Conservation (phyloP, 1,140 invertebrate species). For the Brachionus calyciflorus region DNA sequence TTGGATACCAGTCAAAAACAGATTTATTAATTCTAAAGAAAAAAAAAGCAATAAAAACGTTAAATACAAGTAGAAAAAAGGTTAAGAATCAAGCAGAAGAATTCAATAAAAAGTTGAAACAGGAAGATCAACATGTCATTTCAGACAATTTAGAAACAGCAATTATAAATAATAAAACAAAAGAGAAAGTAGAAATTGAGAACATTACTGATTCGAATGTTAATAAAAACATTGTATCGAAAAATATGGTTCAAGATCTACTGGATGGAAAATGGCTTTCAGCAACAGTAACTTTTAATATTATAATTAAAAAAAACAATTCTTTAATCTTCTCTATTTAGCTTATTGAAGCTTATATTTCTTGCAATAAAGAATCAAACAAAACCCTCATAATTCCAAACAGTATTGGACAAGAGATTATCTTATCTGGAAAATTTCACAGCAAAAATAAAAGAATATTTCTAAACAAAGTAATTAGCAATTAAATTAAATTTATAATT, state of each 20-base stretch:
- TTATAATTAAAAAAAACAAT: not conserved
- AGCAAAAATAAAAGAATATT: conserved; percentile 32
- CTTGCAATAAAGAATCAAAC: not conserved
- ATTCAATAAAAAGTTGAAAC: not conserved
- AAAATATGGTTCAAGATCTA: conserved; percentile 30
- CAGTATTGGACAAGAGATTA: conserved; percentile 34
- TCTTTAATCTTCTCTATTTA: conserved; percentile 8
- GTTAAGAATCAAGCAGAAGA: not conserved
- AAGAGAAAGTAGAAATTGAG: not conserved
- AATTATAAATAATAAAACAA: not conserved
- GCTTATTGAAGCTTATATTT: conserved; percentile 28
- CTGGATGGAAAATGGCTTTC: conserved; percentile 28
- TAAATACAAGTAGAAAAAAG: conserved; percentile 27
- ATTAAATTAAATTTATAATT: conserved; percentile 8
- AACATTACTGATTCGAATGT: conserved; percentile 2
- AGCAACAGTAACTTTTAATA: conserved; percentile 16
- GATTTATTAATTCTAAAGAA: conserved; percentile 20
- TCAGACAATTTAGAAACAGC: not conserved
- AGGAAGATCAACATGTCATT: not conserved
- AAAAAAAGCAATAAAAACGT: conserved; percentile 27
- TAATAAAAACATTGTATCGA: conserved; percentile 14
- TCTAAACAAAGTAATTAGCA: conserved; percentile 13
- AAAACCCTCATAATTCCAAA: conserved; percentile 28
- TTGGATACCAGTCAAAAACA: conserved; percentile 28
- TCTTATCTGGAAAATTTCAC: conserved; percentile 20